Base-by-base conservation (phyloP, 2,797 vertebrate species). In the Scolopax bukidnonensis region DNA sequence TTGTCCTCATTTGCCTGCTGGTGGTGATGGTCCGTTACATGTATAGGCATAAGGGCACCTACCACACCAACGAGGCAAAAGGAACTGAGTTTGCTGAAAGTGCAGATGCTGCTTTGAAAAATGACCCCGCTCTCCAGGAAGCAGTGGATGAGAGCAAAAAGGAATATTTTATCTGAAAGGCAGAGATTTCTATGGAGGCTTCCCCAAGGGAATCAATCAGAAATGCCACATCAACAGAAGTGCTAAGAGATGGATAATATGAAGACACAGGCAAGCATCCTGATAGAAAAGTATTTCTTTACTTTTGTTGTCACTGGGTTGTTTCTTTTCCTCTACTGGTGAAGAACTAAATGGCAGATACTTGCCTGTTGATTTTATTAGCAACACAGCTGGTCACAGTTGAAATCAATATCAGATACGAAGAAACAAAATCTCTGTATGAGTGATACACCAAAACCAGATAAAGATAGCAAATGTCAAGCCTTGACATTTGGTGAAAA, bases 131-230 rank as follows among this genome's bases (percentile, higher is more conserved):
- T 54, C 97, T 98, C 84, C 98, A 98, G 91, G 98, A 98, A 21
- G 79, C 91, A 7, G 94, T 97, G 54, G 98, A 98, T 56, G 98
- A 98, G 88, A 97, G 97, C 97, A 98, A 97, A 92, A 99, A 99
- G 95, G 99, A 99, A 79, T 99, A 99, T 97, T 99, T 99, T 93
- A 99, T 99, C 94, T 99, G 98, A 99, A 74, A 79, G 70, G 18
- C 68, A 79, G 91, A 20, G 59, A 67, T 89, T 91, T 91, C 87
- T 40, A 33, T 33, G 60, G 85, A 97, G 83, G 86, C 45, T 70
- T 61, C 50, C 57, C 43, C 43, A 30, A 50, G 84, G 80, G 89
- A 87, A 84, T 15, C 25, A 60, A 12, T 87, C 78, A 28, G 48
- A 95, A 85, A 65, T 47, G 24, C 10, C 24, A 63, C 53, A 76